Conservation (phyloP, 35 echinoderm and acorn worm species). For the Lytechinus pictus region DNA sequence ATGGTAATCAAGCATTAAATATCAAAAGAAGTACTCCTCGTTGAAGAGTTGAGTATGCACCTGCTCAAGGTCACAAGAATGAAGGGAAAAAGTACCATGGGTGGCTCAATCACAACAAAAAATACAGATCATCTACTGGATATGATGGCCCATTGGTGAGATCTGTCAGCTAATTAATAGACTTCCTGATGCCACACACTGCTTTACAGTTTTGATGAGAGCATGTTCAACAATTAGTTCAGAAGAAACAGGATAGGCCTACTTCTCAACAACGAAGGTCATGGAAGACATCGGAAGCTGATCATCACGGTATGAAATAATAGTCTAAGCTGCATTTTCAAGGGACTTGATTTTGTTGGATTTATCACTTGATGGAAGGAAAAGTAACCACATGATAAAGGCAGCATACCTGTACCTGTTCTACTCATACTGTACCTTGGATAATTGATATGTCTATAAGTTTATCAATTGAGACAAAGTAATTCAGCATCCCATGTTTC, state of each 20-base stretch:
- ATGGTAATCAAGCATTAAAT: not conserved
- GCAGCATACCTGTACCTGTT: not conserved
- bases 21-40: not conserved
- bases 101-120: not conserved
- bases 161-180: not conserved
- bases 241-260: not conserved
- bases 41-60: not conserved
- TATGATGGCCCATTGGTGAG: not conserved
- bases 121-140: not conserved
- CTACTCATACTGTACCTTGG: not conserved
- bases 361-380: not conserved
- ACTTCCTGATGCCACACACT: not conserved
- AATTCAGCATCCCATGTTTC: not conserved
- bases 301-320: not conserved
- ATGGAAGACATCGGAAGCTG: not conserved
- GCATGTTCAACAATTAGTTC: not conserved
- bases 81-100: not conserved
- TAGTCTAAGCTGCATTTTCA: not conserved
- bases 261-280: not conserved
- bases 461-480: not conserved
- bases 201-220: not conserved
- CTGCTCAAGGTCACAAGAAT: not conserved
- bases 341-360: not conserved
- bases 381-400: not conserved
- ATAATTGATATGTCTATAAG: not conserved